Percentiles rank a stretch among this genome's conserved stretches.
phyloP scores from a whole-genome alignment of 2,888 invertebrate genomes.

The Alcis repandata region DNA sequence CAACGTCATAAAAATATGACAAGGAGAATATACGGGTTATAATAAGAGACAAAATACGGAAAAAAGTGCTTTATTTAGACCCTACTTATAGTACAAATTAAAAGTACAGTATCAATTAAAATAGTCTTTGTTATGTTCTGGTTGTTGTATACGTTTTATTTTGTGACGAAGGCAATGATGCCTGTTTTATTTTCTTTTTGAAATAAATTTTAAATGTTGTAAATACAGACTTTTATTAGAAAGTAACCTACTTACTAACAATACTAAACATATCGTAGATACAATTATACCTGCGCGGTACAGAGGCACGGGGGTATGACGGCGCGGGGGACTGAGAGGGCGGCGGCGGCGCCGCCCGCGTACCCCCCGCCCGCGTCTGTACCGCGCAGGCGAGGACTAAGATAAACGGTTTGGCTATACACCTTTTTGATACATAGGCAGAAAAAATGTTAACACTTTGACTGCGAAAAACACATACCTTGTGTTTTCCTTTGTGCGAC shows the following conservation, averaged over 20 bases:
- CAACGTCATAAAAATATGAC: conserved; percentile 85
- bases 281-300: too few species aligned
- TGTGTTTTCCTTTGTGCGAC: too few species aligned
- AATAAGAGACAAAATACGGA: conserved; percentile 10
- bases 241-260: not conserved
- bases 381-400: too few species aligned
- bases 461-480: too few species aligned
- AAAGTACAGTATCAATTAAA: conserved; percentile 40
- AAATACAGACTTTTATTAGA: not conserved
- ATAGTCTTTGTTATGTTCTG: conserved; percentile 35
- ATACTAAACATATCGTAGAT: too few species aligned
- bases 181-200: conserved; percentile 42
- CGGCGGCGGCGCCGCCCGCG: too few species aligned
- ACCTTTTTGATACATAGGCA: too few species aligned
- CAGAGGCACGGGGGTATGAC: not conserved
- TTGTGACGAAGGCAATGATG: conserved; percentile 40
- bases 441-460: too few species aligned
- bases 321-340: too few species aligned
- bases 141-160: conserved; percentile 43
- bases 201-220: conserved; percentile 30
- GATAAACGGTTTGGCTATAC: too few species aligned
- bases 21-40: conserved; percentile 31
- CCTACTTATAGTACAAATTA: not conserved
- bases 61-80: conserved; percentile 18
- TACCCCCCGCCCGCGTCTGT: too few species aligned